These are phyloP conservation scores for Hydrolagus colliei DNA, from an alignment of 2,797 vertebrate genomes.

Conservation along the genomic window DNA sequence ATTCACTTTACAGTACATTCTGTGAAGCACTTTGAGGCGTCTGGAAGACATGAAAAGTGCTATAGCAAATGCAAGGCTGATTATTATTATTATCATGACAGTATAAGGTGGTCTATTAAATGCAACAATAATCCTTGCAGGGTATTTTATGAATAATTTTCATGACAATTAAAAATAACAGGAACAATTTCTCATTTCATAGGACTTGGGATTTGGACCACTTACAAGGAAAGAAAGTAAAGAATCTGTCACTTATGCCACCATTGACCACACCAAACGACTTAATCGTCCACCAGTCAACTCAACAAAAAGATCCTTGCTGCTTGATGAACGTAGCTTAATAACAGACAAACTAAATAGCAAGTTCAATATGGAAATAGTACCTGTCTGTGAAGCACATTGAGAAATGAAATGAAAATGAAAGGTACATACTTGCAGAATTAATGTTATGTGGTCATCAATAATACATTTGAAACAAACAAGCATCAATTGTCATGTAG, in stretches of 20 bases:
- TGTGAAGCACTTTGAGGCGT: too few species aligned
- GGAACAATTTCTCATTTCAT: neutral
- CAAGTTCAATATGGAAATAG: neutral
- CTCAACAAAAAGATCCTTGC: neutral
- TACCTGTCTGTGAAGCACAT: neutral
- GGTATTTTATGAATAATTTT: neutral
- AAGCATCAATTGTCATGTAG: neutral
- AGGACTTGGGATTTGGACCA: slow-evolving; percentile 1
- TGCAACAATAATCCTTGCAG: too few species aligned
- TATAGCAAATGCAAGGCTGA: too few species aligned
- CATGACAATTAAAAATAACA: neutral
- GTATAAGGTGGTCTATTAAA: too few species aligned
- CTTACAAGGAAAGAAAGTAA: neutral
- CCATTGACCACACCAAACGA: slow-evolving; percentile 21
- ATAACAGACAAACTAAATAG: neutral
- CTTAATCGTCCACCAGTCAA: neutral
- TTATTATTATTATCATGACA: too few species aligned
- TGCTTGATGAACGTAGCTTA: neutral
- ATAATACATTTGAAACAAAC: neutral
- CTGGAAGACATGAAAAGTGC: too few species aligned
- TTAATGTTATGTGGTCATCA: neutral
- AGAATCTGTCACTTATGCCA: slow-evolving; percentile 1
- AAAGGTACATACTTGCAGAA: too few species aligned
- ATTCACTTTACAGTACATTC: too few species aligned
- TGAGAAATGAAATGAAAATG: neutral